These are phyloP conservation scores for Ancistrus triradiatus DNA, from an alignment of 2,113 vertebrate genomes.

Conservation along the genomic window DNA sequence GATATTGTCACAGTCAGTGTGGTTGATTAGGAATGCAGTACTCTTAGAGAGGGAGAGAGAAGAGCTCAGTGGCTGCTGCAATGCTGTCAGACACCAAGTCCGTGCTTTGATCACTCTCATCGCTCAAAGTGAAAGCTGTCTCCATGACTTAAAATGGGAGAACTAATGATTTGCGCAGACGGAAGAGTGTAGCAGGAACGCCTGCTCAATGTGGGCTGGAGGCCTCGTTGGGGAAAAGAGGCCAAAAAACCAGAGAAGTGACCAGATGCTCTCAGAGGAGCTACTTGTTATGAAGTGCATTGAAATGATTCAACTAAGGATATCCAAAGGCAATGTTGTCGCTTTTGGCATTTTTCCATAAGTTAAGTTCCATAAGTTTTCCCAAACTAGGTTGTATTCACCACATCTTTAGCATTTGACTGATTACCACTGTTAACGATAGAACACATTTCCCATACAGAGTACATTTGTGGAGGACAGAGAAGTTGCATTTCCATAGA, in stretches of 20 bases:
- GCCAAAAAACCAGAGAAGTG: conserved; percentile 8
- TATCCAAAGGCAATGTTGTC: too few species aligned
- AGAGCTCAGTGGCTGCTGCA: conserved; percentile 51
- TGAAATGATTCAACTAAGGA: too few species aligned
- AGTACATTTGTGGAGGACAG: too few species aligned
- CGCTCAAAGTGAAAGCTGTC: conserved; percentile 63
- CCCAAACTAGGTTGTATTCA: too few species aligned
- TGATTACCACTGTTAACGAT: too few species aligned
- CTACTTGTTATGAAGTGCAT: background rate
- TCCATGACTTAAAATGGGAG: conserved; percentile 51
- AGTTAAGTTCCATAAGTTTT: too few species aligned
- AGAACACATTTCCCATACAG: too few species aligned
- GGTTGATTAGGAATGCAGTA: conserved; percentile 47
- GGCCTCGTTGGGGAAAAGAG: conserved; percentile 16
- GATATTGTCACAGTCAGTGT: conserved; percentile 50
- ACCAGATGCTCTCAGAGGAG: conserved; percentile 37
- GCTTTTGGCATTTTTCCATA: too few species aligned
- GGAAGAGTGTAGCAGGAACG: conserved; percentile 28
- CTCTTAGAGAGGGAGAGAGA: conserved; percentile 25
- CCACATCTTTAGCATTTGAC: too few species aligned
- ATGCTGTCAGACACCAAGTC: conserved; percentile 53
- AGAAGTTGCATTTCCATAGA: too few species aligned
- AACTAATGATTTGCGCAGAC: conserved; percentile 51
- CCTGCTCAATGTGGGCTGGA: conserved; percentile 24
- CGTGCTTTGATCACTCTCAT: conserved; percentile 68